Conservation (phyloP, 2,797 vertebrate genomes). For the Dallia pectoralis region DNA sequence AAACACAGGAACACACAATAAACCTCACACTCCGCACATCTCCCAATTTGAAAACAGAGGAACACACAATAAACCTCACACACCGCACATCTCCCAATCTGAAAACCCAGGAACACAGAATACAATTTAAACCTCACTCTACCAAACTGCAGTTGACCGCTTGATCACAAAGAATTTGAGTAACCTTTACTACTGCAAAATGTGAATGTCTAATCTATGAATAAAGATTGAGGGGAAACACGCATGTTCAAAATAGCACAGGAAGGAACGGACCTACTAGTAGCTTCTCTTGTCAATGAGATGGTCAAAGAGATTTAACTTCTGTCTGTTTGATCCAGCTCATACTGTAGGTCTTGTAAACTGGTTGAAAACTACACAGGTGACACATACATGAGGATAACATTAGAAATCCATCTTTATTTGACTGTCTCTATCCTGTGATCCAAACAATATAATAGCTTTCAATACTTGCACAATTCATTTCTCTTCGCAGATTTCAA, state of each 20-base stretch:
- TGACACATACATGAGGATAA: conserved; percentile 29
- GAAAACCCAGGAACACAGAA: conserved; percentile 43
- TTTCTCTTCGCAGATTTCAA: background rate
- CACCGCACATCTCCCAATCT: conserved; percentile 73
- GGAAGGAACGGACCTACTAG: background rate
- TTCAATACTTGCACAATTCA: background rate
- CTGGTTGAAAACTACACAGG: conserved; percentile 53
- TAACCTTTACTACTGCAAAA: conserved; percentile 49
- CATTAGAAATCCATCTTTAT: conserved; percentile 3
- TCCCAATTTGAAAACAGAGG: conserved; percentile 63
- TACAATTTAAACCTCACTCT: conserved; percentile 36
- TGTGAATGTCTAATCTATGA: conserved; percentile 47
- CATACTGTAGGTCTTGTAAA: conserved; percentile 47
- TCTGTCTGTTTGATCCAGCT: conserved; percentile 49
- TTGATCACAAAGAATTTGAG: conserved; percentile 56
- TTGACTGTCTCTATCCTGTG: background rate
- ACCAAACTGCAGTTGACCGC: conserved; percentile 38
- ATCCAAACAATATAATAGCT: background rate
- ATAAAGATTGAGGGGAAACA: conserved; percentile 53
- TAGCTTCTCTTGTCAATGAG: conserved; percentile 26
- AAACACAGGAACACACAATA: conserved; percentile 38
- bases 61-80: conserved; percentile 63
- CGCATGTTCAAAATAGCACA: conserved; percentile 24
- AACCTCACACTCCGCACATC: conserved; percentile 60
- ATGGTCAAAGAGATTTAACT: conserved; percentile 55